phyloP scores from a whole-genome alignment of 2,888 invertebrate species.

The Leptodirus hochenwartii region DNA sequence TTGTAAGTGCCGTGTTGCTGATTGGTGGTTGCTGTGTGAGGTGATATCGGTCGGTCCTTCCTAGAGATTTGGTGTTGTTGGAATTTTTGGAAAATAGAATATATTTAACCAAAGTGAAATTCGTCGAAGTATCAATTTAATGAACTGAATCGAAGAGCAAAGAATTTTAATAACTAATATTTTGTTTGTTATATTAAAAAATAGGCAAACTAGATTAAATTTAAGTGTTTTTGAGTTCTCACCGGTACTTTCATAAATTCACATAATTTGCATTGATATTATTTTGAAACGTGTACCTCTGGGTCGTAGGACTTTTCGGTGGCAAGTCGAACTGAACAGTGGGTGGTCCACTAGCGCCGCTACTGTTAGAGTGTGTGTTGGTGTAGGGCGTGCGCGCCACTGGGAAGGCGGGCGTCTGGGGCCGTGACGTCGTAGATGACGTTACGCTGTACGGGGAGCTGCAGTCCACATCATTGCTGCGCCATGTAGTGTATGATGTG shows the following conservation, averaged over 20 bases:
- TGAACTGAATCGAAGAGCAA: not conserved
- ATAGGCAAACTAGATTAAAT: constrained; percentile 7
- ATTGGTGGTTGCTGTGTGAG: constrained; percentile 18
- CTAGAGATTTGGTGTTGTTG: too few species aligned
- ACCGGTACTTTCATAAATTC: not conserved
- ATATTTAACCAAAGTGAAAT: too few species aligned
- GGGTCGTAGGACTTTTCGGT: constrained; percentile 63
- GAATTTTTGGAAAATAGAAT: too few species aligned
- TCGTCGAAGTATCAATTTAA: too few species aligned
- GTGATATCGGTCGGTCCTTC: constrained; percentile 40
- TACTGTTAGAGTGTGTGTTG: constrained; percentile 60
- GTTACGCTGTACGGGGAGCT: constrained; percentile 34
- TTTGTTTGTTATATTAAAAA: not conserved
- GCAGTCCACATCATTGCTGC: too few species aligned
- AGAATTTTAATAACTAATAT: not conserved
- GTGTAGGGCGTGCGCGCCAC: constrained; percentile 79
- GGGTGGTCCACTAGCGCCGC: constrained; percentile 37
- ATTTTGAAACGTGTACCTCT: constrained; percentile 31
- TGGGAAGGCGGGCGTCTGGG: constrained; percentile 87
- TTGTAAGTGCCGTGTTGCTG: not conserved
- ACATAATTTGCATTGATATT: constrained; percentile 5
- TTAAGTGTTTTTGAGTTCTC: too few species aligned
- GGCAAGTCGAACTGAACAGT: constrained; percentile 41
- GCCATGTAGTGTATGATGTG: constrained; percentile 33
- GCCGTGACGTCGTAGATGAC: too few species aligned